These are phyloP conservation scores for Trichonephila clavipes DNA, from an alignment of 1,140 invertebrate genomes.

Conservation along the genomic window DNA sequence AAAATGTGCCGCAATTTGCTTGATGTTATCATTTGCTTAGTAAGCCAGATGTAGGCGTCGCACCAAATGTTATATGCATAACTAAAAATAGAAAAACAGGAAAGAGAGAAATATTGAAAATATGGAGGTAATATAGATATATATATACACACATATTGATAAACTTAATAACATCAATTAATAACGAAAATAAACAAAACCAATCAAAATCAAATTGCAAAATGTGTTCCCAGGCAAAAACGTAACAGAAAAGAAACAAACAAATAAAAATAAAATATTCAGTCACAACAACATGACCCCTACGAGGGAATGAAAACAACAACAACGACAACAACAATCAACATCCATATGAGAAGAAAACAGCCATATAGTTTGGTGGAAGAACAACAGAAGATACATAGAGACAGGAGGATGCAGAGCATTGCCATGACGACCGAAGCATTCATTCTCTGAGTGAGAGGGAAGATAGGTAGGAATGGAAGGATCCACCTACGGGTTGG, in stretches of 20 bases:
- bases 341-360: background rate
- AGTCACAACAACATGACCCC: constrained; percentile 6
- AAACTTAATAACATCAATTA: constrained; percentile 11
- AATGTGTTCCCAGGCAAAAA: constrained; percentile 19
- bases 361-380: background rate
- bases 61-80: background rate
- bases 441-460: constrained; percentile 30
- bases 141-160: too few species aligned
- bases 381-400: constrained; percentile 24
- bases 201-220: background rate
- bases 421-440: background rate
- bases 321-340: constrained; percentile 25
- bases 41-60: background rate
- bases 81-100: background rate
- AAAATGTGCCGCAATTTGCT: too few species aligned
- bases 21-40: too few species aligned
- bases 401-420: constrained; percentile 14
- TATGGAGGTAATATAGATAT: background rate
- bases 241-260: background rate
- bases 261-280: background rate
- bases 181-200: background rate
- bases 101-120: background rate
- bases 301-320: constrained; percentile 18
- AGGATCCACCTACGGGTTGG: constrained; percentile 62
- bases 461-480: background rate